Conservation (phyloP, 2,797 vertebrate genomes). For the Rallus crepitans region DNA sequence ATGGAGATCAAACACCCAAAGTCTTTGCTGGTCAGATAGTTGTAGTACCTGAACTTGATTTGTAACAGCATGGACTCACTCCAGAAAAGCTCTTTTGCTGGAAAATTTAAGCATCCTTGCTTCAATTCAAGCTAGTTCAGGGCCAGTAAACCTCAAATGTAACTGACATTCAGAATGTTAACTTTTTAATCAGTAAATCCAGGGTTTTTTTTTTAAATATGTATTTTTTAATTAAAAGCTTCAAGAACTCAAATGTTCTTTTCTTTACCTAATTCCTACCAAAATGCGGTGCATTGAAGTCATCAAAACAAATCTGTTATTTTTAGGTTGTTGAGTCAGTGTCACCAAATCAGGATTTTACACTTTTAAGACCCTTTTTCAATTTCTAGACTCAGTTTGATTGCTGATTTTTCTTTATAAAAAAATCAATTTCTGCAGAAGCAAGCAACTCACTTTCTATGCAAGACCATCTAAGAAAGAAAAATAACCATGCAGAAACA, state of each 20-base stretch:
- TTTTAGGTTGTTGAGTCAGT: not conserved
- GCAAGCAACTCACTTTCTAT: not conserved
- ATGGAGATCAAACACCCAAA: not conserved
- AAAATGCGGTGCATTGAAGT: not conserved
- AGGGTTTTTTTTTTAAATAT: not conserved
- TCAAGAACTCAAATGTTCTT: not conserved
- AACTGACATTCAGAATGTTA: not conserved
- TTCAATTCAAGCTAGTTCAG: not conserved
- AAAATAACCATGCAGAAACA: not conserved
- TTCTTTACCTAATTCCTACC: not conserved
- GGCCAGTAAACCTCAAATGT: not conserved
- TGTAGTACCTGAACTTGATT: not conserved
- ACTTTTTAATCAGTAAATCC: not conserved
- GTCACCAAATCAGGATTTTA: not conserved
- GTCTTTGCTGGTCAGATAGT: not conserved
- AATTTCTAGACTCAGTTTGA: not conserved
- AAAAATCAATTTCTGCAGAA: not conserved
- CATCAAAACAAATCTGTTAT: not conserved
- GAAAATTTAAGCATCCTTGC: not conserved
- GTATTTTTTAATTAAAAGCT: not conserved
- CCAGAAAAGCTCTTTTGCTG: not conserved
- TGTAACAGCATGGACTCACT: not conserved
- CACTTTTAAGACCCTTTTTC: not conserved
- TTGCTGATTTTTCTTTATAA: not conserved
- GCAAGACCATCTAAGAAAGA: not conserved